A percentile compares a stretch with the other conserved stretches of the same genome.
These are phyloP conservation scores for Brotogeris chrysoptera DNA, from an alignment of 2,797 vertebrate species.

Conservation along the genomic window DNA sequence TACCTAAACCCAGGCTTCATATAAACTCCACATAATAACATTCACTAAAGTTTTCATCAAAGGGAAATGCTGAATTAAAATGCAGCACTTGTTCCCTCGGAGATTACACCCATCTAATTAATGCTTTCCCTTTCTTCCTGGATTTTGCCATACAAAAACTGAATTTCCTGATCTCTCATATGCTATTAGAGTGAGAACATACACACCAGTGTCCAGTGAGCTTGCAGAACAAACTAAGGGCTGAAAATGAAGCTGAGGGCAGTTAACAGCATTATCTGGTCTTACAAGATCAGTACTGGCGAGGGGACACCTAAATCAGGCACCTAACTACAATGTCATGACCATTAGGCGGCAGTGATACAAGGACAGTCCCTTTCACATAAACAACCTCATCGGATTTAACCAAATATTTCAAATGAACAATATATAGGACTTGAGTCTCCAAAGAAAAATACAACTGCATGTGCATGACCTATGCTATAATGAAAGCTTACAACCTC, in stretches of 20 bases:
- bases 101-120: conserved; percentile 67
- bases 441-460: not conserved
- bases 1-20: conserved; percentile 75
- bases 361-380: not conserved
- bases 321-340: not conserved
- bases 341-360: conserved; percentile 11
- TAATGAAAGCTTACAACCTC: not conserved
- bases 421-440: not conserved
- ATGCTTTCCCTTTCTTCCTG: conserved; percentile 15
- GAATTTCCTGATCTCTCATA: not conserved
- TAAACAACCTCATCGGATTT: not conserved
- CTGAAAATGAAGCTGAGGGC: not conserved
- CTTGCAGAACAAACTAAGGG: not conserved
- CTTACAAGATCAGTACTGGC: not conserved
- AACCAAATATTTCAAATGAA: not conserved
- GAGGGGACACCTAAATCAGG: not conserved
- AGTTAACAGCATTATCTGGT: not conserved
- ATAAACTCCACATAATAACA: conserved; percentile 77
- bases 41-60: conserved; percentile 76
- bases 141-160: conserved; percentile 56
- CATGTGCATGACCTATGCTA: not conserved
- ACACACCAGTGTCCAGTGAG: not conserved
- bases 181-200: not conserved
- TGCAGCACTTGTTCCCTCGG: conserved; percentile 59
- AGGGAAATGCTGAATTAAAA: conserved; percentile 73